Evolutionary conservation across 2,113 vertebrate genomes (phyloP).

Genomic region (Paramisgurnus dabryanus): DNA sequence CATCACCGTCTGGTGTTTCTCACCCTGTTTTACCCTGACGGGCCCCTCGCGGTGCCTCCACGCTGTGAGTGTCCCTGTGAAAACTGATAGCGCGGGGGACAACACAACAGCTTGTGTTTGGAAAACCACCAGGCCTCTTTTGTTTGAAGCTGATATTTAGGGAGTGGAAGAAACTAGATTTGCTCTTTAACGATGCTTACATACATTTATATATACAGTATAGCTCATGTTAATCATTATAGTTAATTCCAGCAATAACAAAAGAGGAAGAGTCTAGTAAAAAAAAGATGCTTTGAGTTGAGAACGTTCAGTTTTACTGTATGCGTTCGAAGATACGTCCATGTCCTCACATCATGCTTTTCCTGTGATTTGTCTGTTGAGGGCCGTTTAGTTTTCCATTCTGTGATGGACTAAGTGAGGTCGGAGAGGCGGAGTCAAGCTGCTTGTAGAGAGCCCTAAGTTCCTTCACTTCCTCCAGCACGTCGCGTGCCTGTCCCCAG

Average conservation of each 20-base stretch:
- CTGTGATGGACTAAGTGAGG: conserved; percentile 35
- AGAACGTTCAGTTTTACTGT: background rate
- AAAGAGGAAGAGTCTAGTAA: conserved; percentile 29
- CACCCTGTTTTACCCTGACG: conserved; percentile 5
- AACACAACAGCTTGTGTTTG: conserved; percentile 9
- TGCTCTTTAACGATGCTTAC: conserved; percentile 14
- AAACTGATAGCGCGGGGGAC: background rate
- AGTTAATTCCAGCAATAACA: conserved; percentile 4
- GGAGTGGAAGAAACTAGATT: conserved; percentile 42
- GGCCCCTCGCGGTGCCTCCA: background rate
- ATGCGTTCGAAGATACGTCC: background rate
- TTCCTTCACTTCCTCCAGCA: conserved; percentile 88
- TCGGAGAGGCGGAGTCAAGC: conserved; percentile 72
- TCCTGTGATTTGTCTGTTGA: conserved; percentile 74
- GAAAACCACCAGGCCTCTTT: background rate
- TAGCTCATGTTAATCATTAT: conserved; percentile 17
- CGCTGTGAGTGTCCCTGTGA: conserved; percentile 7
- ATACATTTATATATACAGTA: background rate
- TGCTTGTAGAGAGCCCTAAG: conserved; percentile 82
- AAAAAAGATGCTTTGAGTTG: background rate
- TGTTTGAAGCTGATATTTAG: conserved; percentile 7
- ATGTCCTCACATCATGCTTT: conserved; percentile 82
- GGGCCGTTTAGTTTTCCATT: conserved; percentile 64
- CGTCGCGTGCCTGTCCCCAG: conserved; percentile 86
- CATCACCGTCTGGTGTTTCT: conserved; percentile 8